These are phyloP conservation scores for Bufo bufo DNA, from an alignment of 2,113 vertebrate genomes.

Conservation along the genomic window DNA sequence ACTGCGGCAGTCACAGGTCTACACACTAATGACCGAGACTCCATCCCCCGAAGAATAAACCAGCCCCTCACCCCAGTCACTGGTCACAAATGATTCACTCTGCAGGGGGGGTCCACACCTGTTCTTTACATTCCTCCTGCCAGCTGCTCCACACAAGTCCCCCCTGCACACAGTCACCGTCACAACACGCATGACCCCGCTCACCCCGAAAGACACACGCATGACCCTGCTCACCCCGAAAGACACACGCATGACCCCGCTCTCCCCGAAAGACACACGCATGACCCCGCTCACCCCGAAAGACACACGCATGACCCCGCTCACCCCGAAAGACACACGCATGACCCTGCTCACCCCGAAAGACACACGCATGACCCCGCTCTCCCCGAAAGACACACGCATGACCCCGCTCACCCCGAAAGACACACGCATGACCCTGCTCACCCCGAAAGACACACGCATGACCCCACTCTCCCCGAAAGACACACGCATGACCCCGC, in stretches of 20 bases:
- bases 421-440: neutral
- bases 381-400: neutral
- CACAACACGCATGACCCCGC: neutral
- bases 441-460: neutral
- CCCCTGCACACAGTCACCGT: neutral
- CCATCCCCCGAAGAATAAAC: neutral
- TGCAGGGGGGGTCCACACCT: neutral
- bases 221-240: neutral
- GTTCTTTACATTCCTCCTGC: neutral
- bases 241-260: neutral
- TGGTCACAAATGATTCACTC: neutral
- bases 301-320: neutral
- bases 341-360: neutral
- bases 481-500: neutral
- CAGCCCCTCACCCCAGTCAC: neutral
- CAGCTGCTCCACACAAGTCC: neutral
- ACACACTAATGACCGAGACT: neutral
- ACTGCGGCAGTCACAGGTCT: neutral
- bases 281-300: neutral
- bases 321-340: neutral
- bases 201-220: neutral
- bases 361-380: neutral
- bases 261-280: neutral
- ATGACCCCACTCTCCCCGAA: neutral
- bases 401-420: neutral